Base-by-base conservation (phyloP, 2,888 invertebrate species). In the Scaptomyza caliginosa region DNA sequence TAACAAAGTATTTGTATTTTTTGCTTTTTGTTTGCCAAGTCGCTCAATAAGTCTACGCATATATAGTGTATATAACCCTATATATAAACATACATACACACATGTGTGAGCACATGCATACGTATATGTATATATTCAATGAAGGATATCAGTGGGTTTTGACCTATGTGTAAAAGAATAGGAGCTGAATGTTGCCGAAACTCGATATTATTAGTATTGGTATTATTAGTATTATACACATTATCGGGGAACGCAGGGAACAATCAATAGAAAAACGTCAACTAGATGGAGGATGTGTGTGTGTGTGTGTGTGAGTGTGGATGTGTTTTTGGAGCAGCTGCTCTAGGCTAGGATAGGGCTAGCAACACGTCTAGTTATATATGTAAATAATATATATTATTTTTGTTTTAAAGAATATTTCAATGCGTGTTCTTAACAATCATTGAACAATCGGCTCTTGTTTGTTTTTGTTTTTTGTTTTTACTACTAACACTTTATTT, bases 1-100 rank as follows among this genome's bases (percentile, higher is more conserved):
- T 82, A 82, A 82, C 81, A 82, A 83, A 79, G 67, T 79, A n/a
- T n/a, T n/a, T n/a, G n/a, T n/a, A n/a, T 82, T 10, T 23, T 23
- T 4, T 23, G 2, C 10, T 26, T 26, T 26, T 26, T 26, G 7
- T 43, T 26, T 49, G 48, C 64, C 65, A 57, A 68, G 54, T 71
- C 52, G 69, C 51, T 56, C 46, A 49, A 60, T 68, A 67, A 51
- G 54, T 68, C 67, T 70, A 67, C 45, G 40, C 56, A 16, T 39
- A 26, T 45, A 16, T 57, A 19, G 39, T 30, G 38, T 34, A 48
- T 54, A 54, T 46, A 17, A n/a, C 26, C 43, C 43, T 54, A 50
- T 46, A 50, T 46, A 57, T 48, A 39, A 0, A 42, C 24, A 68
- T 45, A 67, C 52, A 59, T 30, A 54, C 30, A 48, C 26, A 65